Conservation (phyloP, 2,797 vertebrate species). For the Pseudopleuronectes americanus region DNA sequence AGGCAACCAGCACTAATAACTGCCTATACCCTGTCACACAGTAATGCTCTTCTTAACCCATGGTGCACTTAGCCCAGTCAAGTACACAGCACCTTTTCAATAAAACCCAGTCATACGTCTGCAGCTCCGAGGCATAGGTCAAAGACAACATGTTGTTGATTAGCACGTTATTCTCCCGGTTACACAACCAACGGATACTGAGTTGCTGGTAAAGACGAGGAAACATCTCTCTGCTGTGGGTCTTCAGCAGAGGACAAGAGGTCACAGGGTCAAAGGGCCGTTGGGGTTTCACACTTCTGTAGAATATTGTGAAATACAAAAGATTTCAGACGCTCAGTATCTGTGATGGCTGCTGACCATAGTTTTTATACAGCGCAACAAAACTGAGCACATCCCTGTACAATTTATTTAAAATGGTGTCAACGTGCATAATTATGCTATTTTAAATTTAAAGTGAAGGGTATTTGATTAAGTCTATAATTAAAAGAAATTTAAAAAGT, state of each 20-base stretch:
- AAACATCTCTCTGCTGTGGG: conserved; percentile 7
- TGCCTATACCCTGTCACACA: conserved; percentile 17
- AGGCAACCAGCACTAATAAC: conserved; percentile 30
- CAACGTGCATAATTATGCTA: no score
- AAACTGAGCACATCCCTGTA: no score
- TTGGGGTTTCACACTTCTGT: no score
- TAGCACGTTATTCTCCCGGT: conserved; percentile 17
- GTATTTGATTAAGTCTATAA: no score
- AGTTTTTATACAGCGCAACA: no score
- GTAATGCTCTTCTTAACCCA: conserved; percentile 42
- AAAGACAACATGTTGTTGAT: conserved; percentile 42
- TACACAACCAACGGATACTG: conserved; percentile 24
- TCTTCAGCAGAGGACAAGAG: neutral
- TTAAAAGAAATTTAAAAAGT: no score
- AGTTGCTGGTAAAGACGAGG: conserved; percentile 8
- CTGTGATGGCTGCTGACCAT: no score
- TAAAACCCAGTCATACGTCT: conserved; percentile 46
- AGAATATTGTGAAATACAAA: no score
- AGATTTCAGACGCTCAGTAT: no score
- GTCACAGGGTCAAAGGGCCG: neutral
- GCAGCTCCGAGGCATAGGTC: conserved; percentile 46
- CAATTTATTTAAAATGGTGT: no score
- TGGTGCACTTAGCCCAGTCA: conserved; percentile 56
- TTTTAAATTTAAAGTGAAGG: no score
- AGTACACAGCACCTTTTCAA: conserved; percentile 54